Conservation (phyloP, 2,113 vertebrate genomes). For the Prunella fulvescens region DNA sequence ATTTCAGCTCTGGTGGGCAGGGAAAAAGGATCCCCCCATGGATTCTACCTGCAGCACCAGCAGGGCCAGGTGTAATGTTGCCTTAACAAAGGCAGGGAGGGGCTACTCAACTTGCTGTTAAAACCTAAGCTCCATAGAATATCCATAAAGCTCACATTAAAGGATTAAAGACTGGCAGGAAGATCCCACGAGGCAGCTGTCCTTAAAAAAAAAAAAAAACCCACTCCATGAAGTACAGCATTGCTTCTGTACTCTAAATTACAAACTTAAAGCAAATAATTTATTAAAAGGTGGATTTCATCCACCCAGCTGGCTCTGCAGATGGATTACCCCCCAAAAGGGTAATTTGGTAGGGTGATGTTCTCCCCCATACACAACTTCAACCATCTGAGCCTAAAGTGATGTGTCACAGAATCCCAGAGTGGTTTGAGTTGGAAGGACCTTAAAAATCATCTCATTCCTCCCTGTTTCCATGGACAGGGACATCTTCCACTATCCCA, state of each 20-base stretch:
- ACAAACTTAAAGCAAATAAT: neutral
- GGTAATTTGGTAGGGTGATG: neutral
- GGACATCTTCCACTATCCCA: rapidly evolving
- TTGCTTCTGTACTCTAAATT: neutral
- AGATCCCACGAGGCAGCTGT: neutral
- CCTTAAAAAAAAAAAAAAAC: neutral
- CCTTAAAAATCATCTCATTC: rapidly evolving
- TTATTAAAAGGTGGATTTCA: neutral
- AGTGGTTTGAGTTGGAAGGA: neutral
- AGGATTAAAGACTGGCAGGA: neutral
- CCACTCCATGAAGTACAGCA: rapidly evolving
- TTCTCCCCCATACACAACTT: rapidly evolving
- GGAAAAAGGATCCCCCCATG: neutral
- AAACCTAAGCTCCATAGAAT: neutral
- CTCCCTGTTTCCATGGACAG: neutral
- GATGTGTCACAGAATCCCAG: neutral
- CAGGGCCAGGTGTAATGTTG: neutral
- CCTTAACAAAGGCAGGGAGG: neutral
- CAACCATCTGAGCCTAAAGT: neutral
- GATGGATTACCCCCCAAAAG: neutral
- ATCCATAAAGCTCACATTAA: neutral
- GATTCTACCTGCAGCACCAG: neutral
- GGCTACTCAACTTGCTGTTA: neutral
- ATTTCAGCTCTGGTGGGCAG: neutral
- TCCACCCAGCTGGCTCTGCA: neutral